Evolutionary conservation across 2,113 vertebrate species (phyloP), one percentile per base, ranked within the genome.

Genomic region (Pelusios castaneus): DNA sequence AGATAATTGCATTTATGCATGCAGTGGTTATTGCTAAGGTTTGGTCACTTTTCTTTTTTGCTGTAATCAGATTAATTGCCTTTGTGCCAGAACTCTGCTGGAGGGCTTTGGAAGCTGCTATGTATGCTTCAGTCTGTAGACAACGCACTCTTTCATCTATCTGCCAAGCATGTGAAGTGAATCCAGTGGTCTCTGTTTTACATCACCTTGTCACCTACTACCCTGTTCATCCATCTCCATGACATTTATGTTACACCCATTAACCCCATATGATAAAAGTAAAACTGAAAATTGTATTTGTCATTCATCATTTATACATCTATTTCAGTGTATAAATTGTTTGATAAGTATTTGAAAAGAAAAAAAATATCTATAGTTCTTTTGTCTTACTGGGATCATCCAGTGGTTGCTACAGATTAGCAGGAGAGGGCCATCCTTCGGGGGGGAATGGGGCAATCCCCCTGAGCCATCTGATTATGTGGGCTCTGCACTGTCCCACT

Each of bases 1-100:
- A 11, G 54, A 13, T 80, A 95, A 84, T 91, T 86, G 24, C 55
- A 78, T 95, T 88, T 91, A 43, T 78, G 63, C 91, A 58, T 55
- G 38, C 29, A 78, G 10, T 19, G 43, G 27, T 94, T 82, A 94
- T 93, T 89, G 45, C 54, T 41, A 78, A 58, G 27, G 27, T 90
- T 96, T 91, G 27, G 49, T 86, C 78, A 58, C 85, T 89, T 1
- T 0, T 90, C 67, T 88, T 92, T 84, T 67, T 90, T 51, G 43
- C 78, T 89, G 24, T 82, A 79, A 38, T 38, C 31, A 45, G 41
- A 92, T 84, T 94, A 92, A 87, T 63, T 84, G 41, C 11, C 41
- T 47, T 52, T 93, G 90, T 79, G 34, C 9, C 47, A 60, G 43
- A 3, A 13, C 8, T 93, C 47, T 5, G 2, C 60, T 90, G 22